A percentile compares a stretch with the other conserved stretches of the same genome.
Conservation (phyloP, 2,113 vertebrate genomes). For the Lepus europaeus region DNA sequence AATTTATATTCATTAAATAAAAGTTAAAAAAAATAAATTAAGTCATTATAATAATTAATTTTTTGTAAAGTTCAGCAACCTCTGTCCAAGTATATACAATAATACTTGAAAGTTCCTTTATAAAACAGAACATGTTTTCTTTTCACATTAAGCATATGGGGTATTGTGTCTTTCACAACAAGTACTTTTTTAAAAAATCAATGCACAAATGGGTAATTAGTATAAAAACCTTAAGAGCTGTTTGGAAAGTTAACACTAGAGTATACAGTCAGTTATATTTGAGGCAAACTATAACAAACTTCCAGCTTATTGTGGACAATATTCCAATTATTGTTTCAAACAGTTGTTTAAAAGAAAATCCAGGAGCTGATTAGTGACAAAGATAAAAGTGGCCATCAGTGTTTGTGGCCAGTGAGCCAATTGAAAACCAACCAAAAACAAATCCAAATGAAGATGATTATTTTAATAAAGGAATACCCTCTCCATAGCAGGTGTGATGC, state of each 20-base stretch:
- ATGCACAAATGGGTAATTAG: slow-evolving; percentile 91
- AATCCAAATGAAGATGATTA: slow-evolving; percentile 85
- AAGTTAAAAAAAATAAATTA: no score
- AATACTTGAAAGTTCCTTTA: slow-evolving; percentile 95
- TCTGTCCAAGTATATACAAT: slow-evolving; percentile 97
- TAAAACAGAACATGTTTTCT: slow-evolving; percentile 91
- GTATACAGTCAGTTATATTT: slow-evolving; percentile 90
- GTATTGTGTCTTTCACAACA: slow-evolving; percentile 91
- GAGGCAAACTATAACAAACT: slow-evolving; percentile 92
- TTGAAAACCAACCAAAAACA: slow-evolving; percentile 83
- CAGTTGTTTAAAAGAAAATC: slow-evolving; percentile 86
- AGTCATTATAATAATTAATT: slow-evolving; percentile 95
- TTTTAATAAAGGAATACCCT: slow-evolving; percentile 84
- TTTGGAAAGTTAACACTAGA: slow-evolving; percentile 91
- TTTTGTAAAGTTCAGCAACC: slow-evolving; percentile 94
- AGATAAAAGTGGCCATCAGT: slow-evolving; percentile 85
- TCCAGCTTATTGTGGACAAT: slow-evolving; percentile 91
- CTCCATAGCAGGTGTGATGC: slow-evolving; percentile 86
- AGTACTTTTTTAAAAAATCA: slow-evolving; percentile 87
- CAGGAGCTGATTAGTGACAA: slow-evolving; percentile 89
- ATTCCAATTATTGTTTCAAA: slow-evolving; percentile 94
- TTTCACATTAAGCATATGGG: slow-evolving; percentile 93
- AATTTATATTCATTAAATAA: no score
- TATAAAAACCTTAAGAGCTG: slow-evolving; percentile 95
- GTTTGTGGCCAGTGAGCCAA: slow-evolving; percentile 88